These are phyloP conservation scores for human (Homo sapiens) DNA, from an alignment of 2,113 vertebrate genomes.

Conservation along the genomic window GRCh38 chr9:113501001-113501500, in stretches of 20 bases:
- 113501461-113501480: constrained; percentile 93
- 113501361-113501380: constrained; percentile 87
- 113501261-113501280: constrained; percentile 81
- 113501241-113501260: constrained; percentile 81
- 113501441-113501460: constrained; percentile 99
- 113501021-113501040: not conserved
- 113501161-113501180: not conserved
- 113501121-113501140: not conserved
- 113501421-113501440: constrained; percentile 89
- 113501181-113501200: not conserved
- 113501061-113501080: not conserved
- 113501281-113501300: constrained; percentile 84
- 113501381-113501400: constrained; percentile 94
- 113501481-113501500: constrained; percentile 92
- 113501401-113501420: constrained; percentile 88
- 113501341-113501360: constrained; percentile 88
- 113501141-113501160: not conserved
- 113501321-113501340: constrained; percentile 86
- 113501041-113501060: not conserved
- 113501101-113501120: not conserved
- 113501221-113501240: constrained; percentile 81
- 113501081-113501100: accelerated
- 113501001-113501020: not conserved
- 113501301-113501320: constrained; percentile 82
- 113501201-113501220: constrained; percentile 74